phyloP scores from a whole-genome alignment of 2,113 vertebrate genomes.

The Excalfactoria chinensis region DNA sequence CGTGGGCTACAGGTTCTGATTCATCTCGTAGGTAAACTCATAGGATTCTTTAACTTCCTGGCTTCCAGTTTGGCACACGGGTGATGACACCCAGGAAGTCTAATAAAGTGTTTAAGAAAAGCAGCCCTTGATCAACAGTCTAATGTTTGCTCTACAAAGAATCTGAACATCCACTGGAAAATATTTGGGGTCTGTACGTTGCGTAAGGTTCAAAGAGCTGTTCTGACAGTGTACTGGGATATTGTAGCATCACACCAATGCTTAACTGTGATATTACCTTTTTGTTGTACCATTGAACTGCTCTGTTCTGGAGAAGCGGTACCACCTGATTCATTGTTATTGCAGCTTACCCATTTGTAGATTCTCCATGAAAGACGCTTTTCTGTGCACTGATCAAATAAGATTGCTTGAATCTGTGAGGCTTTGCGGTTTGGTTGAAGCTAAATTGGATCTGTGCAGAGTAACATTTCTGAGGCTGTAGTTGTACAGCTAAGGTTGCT shows the following conservation, averaged over 20 bases:
- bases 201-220: neutral
- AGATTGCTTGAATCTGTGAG: neutral
- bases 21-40: neutral
- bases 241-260: fast-evolving
- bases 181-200: neutral
- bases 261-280: neutral
- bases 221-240: neutral
- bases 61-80: neutral
- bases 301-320: neutral
- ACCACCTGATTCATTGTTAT: neutral
- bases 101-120: neutral
- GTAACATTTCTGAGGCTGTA: neutral
- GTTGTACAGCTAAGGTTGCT: neutral
- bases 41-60: neutral
- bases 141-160: neutral
- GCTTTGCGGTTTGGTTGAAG: neutral
- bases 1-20: neutral
- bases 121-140: neutral
- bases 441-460: neutral
- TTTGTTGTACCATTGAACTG: neutral
- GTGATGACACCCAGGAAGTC: neutral
- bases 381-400: neutral
- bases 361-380: neutral
- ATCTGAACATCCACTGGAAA: neutral
- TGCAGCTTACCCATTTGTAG: neutral